phyloP scores from a whole-genome alignment of 2,113 vertebrate genomes.

The Haemorhous mexicanus region DNA sequence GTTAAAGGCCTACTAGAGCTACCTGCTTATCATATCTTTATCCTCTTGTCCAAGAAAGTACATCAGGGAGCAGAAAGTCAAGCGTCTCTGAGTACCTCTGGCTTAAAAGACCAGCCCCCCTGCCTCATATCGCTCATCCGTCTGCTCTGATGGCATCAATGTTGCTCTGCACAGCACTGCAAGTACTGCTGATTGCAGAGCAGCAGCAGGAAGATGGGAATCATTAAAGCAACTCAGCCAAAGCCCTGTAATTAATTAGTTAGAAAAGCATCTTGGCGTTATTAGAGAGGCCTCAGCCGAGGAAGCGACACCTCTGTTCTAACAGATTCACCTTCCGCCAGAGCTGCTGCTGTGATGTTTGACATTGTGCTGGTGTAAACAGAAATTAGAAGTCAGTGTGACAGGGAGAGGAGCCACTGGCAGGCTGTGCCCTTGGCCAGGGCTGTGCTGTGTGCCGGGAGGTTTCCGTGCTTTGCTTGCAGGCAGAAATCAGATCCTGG shows the following conservation, averaged over 20 bases:
- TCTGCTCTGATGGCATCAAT: constrained; percentile 24
- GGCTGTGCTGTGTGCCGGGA: background rate
- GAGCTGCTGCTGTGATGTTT: constrained; percentile 28
- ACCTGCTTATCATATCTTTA: background rate
- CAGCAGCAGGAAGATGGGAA: constrained; percentile 64
- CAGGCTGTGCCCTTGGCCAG: constrained; percentile 28
- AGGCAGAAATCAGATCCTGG: constrained; percentile 13
- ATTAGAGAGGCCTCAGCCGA: constrained; percentile 46
- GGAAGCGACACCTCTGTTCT: constrained; percentile 15
- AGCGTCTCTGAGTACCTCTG: background rate
- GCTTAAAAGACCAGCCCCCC: background rate
- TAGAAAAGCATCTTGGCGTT: constrained; percentile 54
- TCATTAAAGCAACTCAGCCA: constrained; percentile 56
- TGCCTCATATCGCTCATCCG: background rate
- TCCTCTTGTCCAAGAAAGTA: background rate
- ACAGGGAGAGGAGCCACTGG: background rate
- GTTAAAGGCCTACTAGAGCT: background rate
- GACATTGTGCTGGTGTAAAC: constrained; percentile 47
- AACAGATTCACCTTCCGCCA: background rate
- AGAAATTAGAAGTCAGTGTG: constrained; percentile 25
- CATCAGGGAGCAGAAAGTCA: background rate
- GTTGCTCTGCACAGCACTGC: constrained; percentile 48
- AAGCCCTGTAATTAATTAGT: constrained; percentile 66
- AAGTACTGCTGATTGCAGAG: constrained; percentile 60
- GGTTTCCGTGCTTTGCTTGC: background rate